Percentiles rank a stretch among this genome's conserved stretches.
phyloP scores from a whole-genome alignment of 2,797 vertebrate species.

The Pseudochirops cupreus region DNA sequence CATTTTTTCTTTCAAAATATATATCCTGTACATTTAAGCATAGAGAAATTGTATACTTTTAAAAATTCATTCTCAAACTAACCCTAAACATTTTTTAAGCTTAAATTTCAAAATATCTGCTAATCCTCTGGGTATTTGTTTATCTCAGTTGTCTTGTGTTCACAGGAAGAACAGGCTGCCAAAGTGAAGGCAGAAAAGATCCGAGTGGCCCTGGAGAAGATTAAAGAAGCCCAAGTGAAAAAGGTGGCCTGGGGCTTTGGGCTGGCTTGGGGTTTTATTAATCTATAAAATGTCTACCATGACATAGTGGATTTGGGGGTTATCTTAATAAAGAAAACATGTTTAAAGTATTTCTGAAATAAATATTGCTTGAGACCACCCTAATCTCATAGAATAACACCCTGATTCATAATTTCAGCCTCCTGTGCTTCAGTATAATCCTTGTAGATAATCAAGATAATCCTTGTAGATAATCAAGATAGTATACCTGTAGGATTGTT shows the following conservation, averaged over 20 bases:
- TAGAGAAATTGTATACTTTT: conserved; percentile 35
- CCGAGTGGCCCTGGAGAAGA: conserved; percentile 96
- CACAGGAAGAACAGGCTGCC: conserved; percentile 97
- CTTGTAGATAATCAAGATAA: background rate
- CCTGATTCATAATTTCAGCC: background rate
- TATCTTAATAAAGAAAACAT: background rate
- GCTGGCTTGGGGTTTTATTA: conserved; percentile 27
- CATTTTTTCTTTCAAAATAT: conserved; percentile 52
- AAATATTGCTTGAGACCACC: background rate
- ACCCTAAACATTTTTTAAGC: conserved; percentile 12
- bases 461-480: background rate
- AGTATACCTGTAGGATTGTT: background rate
- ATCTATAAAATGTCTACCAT: conserved; percentile 48
- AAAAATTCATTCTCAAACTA: conserved; percentile 48
- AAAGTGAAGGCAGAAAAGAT: conserved; percentile 98
- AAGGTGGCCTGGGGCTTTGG: conserved; percentile 88
- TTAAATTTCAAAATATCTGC: conserved; percentile 33
- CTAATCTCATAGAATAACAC: background rate
- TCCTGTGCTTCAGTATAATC: background rate
- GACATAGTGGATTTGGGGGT: conserved; percentile 12
- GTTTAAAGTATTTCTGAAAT: background rate
- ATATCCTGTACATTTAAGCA: conserved; percentile 23
- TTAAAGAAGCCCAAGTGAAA: conserved; percentile 99
- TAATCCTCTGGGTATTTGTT: conserved; percentile 47
- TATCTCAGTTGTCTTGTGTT: conserved; percentile 78